Conservation (phyloP, 2,888 invertebrate species). For the Agrotis exclamationis region DNA sequence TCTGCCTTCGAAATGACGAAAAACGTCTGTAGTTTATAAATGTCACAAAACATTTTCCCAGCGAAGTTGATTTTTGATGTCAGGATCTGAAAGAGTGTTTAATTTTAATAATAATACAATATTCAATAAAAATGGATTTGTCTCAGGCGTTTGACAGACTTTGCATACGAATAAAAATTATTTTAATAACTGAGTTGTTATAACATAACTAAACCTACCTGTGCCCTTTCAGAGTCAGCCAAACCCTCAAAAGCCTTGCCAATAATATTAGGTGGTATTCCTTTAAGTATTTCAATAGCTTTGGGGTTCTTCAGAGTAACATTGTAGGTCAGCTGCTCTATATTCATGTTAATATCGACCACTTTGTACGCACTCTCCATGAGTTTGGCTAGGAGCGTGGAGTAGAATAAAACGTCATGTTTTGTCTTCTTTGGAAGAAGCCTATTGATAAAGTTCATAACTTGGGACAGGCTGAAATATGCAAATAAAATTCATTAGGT, state of each 20-base stretch:
- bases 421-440: conserved; percentile 77
- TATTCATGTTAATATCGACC: conserved; percentile 81
- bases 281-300: conserved; percentile 77
- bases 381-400: conserved; percentile 83
- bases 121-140: not conserved
- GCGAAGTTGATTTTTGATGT: conserved; percentile 82
- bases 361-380: conserved; percentile 82
- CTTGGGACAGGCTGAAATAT: conserved; percentile 79
- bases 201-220: conserved; percentile 72
- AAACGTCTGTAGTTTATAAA: conserved; percentile 78
- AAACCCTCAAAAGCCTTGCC: conserved; percentile 84
- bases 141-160: conserved; percentile 6
- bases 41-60: conserved; percentile 86
- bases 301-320: conserved; percentile 82
- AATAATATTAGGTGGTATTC: conserved; percentile 76
- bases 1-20: conserved; percentile 76
- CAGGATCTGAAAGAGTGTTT: conserved; percentile 75
- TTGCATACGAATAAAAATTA: not conserved
- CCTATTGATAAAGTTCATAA: conserved; percentile 79
- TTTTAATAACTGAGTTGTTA: not conserved
- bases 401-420: conserved; percentile 82
- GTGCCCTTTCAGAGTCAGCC: conserved; percentile 84
- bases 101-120: not conserved
- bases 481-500: not conserved
- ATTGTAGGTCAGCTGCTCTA: conserved; percentile 84